phyloP scores from a whole-genome alignment of 2,888 invertebrate genomes.

The Globia sparganii region DNA sequence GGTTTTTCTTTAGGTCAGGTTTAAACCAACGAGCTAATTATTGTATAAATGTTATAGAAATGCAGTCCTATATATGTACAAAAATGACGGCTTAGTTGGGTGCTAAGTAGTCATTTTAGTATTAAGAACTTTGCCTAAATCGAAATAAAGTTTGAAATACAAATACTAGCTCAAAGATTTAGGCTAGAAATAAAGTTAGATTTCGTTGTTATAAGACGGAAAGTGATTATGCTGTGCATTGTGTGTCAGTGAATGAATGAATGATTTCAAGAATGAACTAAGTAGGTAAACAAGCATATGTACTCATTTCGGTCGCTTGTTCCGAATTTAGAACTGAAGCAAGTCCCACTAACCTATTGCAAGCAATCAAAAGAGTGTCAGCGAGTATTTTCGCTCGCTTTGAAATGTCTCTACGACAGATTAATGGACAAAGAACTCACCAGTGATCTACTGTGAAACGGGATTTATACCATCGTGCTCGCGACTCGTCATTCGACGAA shows the following conservation, averaged over 20 bases:
- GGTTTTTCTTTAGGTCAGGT: too few species aligned
- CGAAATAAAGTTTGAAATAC: not conserved
- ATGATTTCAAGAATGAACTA: not conserved
- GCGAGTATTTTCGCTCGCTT: constrained; percentile 20
- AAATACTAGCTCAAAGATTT: not conserved
- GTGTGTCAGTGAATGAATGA: not conserved
- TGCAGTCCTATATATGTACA: not conserved
- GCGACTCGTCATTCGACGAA: not conserved
- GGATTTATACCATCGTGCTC: constrained; percentile 1
- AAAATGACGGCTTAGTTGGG: too few species aligned
- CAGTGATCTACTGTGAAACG: not conserved
- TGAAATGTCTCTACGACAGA: constrained; percentile 26
- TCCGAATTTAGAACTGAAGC: not conserved
- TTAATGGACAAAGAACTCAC: constrained; percentile 8
- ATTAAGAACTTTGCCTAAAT: not conserved
- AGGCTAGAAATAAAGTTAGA: not conserved
- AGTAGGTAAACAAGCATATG: not conserved
- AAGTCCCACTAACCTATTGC: constrained; percentile 4
- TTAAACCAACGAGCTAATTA: too few species aligned
- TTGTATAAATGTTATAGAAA: not conserved
- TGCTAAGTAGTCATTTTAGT: too few species aligned
- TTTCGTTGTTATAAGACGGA: not conserved
- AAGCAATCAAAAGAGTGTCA: constrained; percentile 11
- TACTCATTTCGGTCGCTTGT: not conserved
- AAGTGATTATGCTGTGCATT: not conserved